Conservation (phyloP, 2,113 vertebrate species). For the Rhinoptilus africanus region DNA sequence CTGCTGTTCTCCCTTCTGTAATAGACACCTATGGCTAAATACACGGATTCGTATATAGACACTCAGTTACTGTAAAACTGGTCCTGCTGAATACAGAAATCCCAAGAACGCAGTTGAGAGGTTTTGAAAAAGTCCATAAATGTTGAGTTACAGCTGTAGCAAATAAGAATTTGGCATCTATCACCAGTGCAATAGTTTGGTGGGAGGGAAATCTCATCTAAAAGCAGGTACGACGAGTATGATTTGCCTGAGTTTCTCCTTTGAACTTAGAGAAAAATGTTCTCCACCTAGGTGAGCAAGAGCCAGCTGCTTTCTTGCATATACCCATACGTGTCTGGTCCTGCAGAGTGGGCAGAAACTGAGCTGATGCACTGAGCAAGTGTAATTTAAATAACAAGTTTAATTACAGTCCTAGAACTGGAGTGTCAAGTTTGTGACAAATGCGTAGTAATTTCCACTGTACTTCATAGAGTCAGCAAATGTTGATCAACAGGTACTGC, state of each 20-base stretch:
- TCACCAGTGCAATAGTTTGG: background rate
- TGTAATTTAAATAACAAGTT: slow-evolving; percentile 25
- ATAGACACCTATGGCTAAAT: background rate
- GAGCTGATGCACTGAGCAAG: background rate
- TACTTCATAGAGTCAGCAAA: slow-evolving; percentile 9
- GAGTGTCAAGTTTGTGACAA: slow-evolving; percentile 34
- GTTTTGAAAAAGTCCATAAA: background rate
- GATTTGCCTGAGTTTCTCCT: slow-evolving; percentile 9
- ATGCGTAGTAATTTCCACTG: background rate
- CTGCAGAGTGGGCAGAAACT: slow-evolving; percentile 12
- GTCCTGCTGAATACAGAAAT: background rate
- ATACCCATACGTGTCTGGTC: background rate
- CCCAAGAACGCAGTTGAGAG: background rate
- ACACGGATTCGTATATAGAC: background rate
- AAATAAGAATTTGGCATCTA: background rate
- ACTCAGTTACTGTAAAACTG: background rate
- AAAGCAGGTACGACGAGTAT: background rate
- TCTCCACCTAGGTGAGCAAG: slow-evolving; percentile 5
- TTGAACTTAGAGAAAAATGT: slow-evolving; percentile 30
- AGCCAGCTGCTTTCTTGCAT: background rate
- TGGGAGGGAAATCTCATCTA: background rate
- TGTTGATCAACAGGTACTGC: slow-evolving; percentile 41
- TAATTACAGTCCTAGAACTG: slow-evolving; percentile 29
- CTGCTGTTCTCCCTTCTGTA: background rate
- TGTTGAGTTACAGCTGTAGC: background rate